Evolutionary conservation across 2,888 invertebrate genomes (phyloP).

Genomic region (Eupeodes luniger): DNA sequence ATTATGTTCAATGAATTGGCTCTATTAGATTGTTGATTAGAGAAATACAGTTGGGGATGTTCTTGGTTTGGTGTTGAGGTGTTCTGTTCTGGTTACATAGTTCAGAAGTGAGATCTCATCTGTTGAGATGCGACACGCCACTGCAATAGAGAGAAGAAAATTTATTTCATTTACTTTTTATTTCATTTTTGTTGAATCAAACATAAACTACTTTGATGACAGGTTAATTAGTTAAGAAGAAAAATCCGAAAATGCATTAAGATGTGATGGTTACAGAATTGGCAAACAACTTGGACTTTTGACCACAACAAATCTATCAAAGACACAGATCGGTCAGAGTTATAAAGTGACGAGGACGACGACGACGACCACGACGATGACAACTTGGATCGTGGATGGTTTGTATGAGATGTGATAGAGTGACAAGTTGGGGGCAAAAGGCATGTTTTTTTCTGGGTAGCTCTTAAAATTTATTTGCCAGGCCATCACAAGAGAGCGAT

Average conservation of each 20-base stretch:
- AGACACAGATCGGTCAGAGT: neutral
- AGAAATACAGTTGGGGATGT: slow-evolving; percentile 38
- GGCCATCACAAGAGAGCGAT: neutral
- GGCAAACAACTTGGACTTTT: slow-evolving; percentile 54
- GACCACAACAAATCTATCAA: slow-evolving; percentile 35
- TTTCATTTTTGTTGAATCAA: slow-evolving; percentile 3
- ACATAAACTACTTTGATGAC: slow-evolving; percentile 51
- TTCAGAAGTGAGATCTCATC: slow-evolving; percentile 14
- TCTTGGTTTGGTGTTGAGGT: slow-evolving; percentile 18
- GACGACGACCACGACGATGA: too few species aligned
- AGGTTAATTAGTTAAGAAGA: slow-evolving; percentile 60
- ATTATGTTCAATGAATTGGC: slow-evolving; percentile 63
- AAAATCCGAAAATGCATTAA: slow-evolving; percentile 45
- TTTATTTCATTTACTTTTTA: neutral
- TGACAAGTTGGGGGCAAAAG: slow-evolving; percentile 56
- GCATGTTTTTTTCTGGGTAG: slow-evolving; percentile 7
- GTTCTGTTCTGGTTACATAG: slow-evolving; percentile 56
- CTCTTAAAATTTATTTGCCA: slow-evolving; percentile 8
- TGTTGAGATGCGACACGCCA: neutral
- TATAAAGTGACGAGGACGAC: too few species aligned
- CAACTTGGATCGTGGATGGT: neutral
- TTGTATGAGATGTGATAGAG: slow-evolving; percentile 26
- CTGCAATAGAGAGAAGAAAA: slow-evolving; percentile 42
- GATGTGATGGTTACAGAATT: slow-evolving; percentile 4
- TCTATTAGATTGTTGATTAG: slow-evolving; percentile 27